phyloP scores from a whole-genome alignment of 1,140 invertebrate species.

The Bombus pascuorum region DNA sequence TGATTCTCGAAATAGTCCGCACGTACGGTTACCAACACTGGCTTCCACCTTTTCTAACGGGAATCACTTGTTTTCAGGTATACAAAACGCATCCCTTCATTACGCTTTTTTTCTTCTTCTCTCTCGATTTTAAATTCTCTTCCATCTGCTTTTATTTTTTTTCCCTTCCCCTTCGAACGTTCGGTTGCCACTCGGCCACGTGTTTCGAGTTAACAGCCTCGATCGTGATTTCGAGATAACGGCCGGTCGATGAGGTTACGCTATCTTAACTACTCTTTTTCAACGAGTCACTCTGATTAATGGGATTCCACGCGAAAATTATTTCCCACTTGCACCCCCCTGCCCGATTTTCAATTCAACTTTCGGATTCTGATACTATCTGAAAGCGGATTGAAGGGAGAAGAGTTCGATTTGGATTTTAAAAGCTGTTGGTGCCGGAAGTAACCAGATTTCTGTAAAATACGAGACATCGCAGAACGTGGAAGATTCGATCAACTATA shows the following conservation, averaged over 20 bases:
- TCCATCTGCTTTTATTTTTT: neutral
- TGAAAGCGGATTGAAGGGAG: neutral
- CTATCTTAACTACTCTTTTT: constrained; percentile 28
- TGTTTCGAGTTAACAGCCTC: constrained; percentile 47
- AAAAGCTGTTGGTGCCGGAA: neutral
- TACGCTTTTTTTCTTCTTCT: neutral
- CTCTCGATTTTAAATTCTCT: too few species aligned
- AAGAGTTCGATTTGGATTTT: neutral
- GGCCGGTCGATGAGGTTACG: constrained; percentile 17
- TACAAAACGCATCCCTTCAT: neutral
- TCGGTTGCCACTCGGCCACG: constrained; percentile 14
- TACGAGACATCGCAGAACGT: neutral
- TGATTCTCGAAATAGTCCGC: constrained; percentile 64
- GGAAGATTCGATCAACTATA: too few species aligned
- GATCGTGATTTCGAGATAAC: constrained; percentile 48
- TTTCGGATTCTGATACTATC: constrained; percentile 17
- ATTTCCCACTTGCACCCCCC: constrained; percentile 4
- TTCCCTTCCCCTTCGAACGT: neutral
- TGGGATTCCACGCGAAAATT: constrained; percentile 49
- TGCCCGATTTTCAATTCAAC: constrained; percentile 15
- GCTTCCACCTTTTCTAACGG: constrained; percentile 57
- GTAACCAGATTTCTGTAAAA: neutral
- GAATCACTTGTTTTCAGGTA: constrained; percentile 46
- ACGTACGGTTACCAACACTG: constrained; percentile 41
- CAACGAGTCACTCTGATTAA: constrained; percentile 52